Base-by-base conservation (phyloP, 1,140 invertebrate species). In the Drosophila bipectinata region DNA sequence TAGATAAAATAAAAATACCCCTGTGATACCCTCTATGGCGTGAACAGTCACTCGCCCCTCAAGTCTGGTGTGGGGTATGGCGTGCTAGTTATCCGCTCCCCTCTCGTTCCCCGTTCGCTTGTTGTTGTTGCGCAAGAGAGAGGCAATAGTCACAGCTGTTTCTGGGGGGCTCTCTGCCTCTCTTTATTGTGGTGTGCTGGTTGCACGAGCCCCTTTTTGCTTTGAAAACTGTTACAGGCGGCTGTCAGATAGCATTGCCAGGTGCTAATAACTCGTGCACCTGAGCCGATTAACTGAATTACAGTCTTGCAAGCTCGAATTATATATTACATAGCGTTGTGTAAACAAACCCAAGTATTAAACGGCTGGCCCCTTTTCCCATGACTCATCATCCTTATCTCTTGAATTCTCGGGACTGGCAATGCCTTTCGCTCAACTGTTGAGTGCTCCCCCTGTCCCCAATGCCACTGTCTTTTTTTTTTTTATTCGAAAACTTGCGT, bases 81-180 rank as follows among this genome's bases (percentile, higher is more conserved):
- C 77, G 74, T 79, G 78, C 81, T 89, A 81, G 80, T 85, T 67
- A 67, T 67, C 64, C 34, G 63, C 41, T 45, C 2, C 44, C 44
- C 15, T n/a, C 3, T 1, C 26, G 26, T 26, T 26, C 6, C 26
- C 4, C 6, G 1, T 24, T 21, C 66, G 56, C 30, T 49, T 78
- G 56, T 79, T 85, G 66, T 85, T 85, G 83, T 87, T 88, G 83
- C 83, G 83, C 83, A 87, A 87, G 84, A 88, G 83, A 77, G 77
- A 59, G 37, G 49, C 53, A 69, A 88, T 88, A 83, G 72, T 79
- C 83, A 83, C 83, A 88, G 83, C 83, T 88, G 83, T 88, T 88
- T 67, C 48, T 49, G 60, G 58, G 58, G 51, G 63, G 21, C 60
- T 57, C 41, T 68, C 60, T 58, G 21, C 21, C 57, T 15, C 58